phyloP scores from a whole-genome alignment of 2,113 vertebrate species.

The Malurus alboscapulatus region DNA sequence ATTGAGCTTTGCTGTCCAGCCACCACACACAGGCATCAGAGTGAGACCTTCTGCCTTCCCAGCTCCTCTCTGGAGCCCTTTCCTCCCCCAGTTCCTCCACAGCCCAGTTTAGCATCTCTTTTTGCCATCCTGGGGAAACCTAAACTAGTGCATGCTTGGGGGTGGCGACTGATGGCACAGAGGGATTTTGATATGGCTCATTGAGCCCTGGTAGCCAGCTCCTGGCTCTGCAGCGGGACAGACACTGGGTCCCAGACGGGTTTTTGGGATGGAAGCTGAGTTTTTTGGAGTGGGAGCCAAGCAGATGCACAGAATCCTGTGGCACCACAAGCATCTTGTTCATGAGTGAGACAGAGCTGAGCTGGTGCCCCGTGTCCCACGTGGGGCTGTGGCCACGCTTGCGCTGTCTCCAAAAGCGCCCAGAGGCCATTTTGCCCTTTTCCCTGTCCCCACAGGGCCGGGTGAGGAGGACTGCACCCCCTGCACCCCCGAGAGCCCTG shows the following conservation, averaged over 20 bases:
- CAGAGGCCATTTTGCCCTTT: not conserved
- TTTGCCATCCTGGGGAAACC: not conserved
- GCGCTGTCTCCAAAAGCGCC: not conserved
- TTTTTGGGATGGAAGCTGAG: not conserved
- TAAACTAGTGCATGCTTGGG: fast-evolving
- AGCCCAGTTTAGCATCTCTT: not conserved
- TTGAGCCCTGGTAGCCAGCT: fast-evolving
- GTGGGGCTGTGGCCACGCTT: fast-evolving
- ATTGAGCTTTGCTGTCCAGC: not conserved
- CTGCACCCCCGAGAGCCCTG: conserved; percentile 73
- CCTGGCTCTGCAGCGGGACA: not conserved
- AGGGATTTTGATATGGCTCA: not conserved
- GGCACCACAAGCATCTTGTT: not conserved
- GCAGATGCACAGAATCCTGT: fast-evolving
- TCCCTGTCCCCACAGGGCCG: conserved; percentile 65
- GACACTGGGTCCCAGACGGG: not conserved
- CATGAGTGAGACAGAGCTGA: not conserved
- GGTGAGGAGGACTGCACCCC: conserved; percentile 80
- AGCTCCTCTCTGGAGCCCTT: not conserved
- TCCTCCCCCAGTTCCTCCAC: not conserved
- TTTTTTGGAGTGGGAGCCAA: not conserved
- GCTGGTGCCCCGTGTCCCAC: fast-evolving
- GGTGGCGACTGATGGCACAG: fast-evolving
- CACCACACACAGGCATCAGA: fast-evolving
- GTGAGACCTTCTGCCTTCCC: not conserved